Percentiles rank a stretch among this genome's conserved stretches.
phyloP scores from a whole-genome alignment of 2,888 invertebrate species.

The Gibbula magus region DNA sequence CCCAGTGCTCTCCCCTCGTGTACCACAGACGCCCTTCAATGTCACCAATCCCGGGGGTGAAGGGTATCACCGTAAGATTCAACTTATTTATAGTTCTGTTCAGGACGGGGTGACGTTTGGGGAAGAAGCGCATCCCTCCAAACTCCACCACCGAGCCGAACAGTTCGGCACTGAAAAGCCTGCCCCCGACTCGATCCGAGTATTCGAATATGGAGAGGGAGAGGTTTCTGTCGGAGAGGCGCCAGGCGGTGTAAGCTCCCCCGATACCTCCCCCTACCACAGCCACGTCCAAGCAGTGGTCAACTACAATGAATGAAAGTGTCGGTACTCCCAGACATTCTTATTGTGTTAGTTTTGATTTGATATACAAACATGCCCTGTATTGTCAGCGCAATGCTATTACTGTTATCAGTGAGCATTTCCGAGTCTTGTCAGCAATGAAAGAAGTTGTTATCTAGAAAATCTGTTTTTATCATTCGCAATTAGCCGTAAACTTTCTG shows the following conservation, averaged over 20 bases:
- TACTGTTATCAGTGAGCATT: no score
- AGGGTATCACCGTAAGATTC: slow-evolving; percentile 30
- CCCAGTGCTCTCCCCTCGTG: slow-evolving; percentile 27
- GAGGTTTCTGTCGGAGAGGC: slow-evolving; percentile 28
- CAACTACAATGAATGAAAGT: background rate
- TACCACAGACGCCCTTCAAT: slow-evolving; percentile 10
- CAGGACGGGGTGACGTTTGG: background rate
- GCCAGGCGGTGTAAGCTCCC: slow-evolving; percentile 41
- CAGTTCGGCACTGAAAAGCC: slow-evolving; percentile 35
- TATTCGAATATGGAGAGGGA: slow-evolving; percentile 40
- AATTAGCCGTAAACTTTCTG: no score
- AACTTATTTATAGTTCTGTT: slow-evolving; percentile 31
- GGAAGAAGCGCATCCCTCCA: slow-evolving; percentile 40
- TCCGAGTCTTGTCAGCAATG: no score
- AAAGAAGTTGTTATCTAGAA: no score
- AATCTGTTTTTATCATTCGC: no score
- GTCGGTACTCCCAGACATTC: no score
- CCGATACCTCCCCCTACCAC: slow-evolving; percentile 42
- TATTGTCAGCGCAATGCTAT: no score
- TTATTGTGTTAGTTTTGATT: no score
- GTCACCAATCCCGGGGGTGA: slow-evolving; percentile 24
- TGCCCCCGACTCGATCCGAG: slow-evolving; percentile 41
- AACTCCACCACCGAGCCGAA: slow-evolving; percentile 41
- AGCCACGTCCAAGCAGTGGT: slow-evolving; percentile 31
- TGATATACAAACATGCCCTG: no score